Evolutionary conservation across 2,888 invertebrate genomes (phyloP), one percentile per base, ranked within the genome.

Genomic region (Crocallis elinguaria): DNA sequence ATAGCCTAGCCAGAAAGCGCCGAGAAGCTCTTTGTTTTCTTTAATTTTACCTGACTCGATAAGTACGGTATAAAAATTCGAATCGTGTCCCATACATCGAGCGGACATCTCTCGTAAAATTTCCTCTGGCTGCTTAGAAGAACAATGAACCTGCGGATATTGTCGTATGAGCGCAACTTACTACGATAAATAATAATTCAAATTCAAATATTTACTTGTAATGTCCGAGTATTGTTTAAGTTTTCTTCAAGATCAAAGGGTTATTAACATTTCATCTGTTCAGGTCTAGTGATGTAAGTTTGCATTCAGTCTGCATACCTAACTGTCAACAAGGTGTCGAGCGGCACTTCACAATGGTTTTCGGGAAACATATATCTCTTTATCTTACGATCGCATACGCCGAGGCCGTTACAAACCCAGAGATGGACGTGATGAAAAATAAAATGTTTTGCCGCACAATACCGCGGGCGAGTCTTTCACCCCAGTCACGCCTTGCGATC

Each of bases 11-110:
- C 81, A 79, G 84, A 86, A 80, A 83, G 79, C 77, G 83, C 75
- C 76, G 77, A 75, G 82, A 83, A 80, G 75, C 75, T 82, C 84
- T 89, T 90, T 89, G 86, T 88, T 82, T 83, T 77, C 65, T 74
- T 77, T 66, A 72, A 66, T 77, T 64, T 65, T 66, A 68, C 70
- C 64, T 70, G 70, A 62, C 59, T 74, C 77, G 77, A 82, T 82
- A 88, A 88, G 43, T 84, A 74, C 64, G 75, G 66, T 75, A 87
- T 91, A 84, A 87, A 89, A 86, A 91, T 91, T 89, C 91, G 75
- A 72, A 51, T 50, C 88, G 70, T 82, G 89, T 83, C 64, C 66
- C 68, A 35, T 43, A 33, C 63, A 62, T 59, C 62, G 73, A 71
- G 67, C 77, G 82, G 78, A 81, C 77, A 82, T 86, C 78, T 88